Base-by-base conservation (phyloP, 1,140 invertebrate genomes). In the Trinorchestia longiramus region DNA sequence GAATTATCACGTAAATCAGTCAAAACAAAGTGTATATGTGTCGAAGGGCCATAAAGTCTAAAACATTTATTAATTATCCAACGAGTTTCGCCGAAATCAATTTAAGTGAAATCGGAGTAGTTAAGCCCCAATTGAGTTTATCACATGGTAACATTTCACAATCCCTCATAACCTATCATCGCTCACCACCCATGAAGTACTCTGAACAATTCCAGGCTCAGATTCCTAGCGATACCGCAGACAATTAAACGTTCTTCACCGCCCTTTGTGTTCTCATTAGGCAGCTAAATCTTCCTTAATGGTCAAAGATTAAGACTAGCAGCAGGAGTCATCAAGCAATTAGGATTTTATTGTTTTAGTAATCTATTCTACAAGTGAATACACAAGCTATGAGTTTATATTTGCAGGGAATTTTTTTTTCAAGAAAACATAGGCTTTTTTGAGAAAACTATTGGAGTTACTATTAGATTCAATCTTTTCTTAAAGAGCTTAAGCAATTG, bases 321-420 rank as follows among this genome's bases (percentile, higher is more conserved):
- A 19, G 43, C 44, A 44, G 92, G 92, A 94, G 92, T 94, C 92
- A 94, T 45, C 92, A 40, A 45, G 92, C 44, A 94, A 94, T 94
- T 94, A 94, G 92, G 92, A 94, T 94, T 94, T 94, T 94, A 94
- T 94, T 94, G 92, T 94, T 94, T 45, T n/a, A 45, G 92, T 94
- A 43, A 94, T 94, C 62, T 77, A 77, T 77, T 77, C 15, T 36
- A 77, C 28, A 77, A 77, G 62, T 77, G 62, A 77, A 36, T 77
- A 23, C 62, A 77, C 62, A 77, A 77, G 62, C 62, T 77, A 3
- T 77, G 62, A 77, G 62, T 23, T 77, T 77, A 23, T 77, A 77
- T 77, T 15, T 77, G 28, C 28, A 3, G 62, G 28, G 3, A 23
- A 23, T 77, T 77, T 19, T 11, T 36, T 77, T 28, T 15, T 36